Conservation (phyloP, 1,140 invertebrate species). For the Idris sp. region DNA sequence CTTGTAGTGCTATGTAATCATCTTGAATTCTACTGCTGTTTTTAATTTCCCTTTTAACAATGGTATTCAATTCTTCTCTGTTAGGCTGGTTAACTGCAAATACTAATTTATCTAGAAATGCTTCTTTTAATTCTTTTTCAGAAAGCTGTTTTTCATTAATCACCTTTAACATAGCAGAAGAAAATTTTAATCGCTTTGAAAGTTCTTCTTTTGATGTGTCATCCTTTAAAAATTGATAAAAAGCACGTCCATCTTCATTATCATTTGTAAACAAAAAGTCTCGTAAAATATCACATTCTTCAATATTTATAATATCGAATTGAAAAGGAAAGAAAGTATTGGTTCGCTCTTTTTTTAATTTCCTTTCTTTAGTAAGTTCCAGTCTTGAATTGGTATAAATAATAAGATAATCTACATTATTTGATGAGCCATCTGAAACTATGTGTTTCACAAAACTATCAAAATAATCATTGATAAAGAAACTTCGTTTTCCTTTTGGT, state of each 20-base stretch:
- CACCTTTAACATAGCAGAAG: background rate
- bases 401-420: constrained; percentile 51
- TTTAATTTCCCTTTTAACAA: constrained; percentile 50
- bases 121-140: constrained; percentile 12
- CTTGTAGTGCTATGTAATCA: constrained; percentile 13
- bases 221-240: constrained; percentile 5
- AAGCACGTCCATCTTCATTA: constrained; percentile 21
- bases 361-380: constrained; percentile 39
- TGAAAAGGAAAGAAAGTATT: no score
- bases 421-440: constrained; percentile 25
- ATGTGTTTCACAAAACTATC: constrained; percentile 49
- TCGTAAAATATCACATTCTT: constrained; percentile 47
- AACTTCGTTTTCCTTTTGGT: constrained; percentile 32
- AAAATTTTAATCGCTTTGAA: constrained; percentile 14
- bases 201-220: constrained; percentile 46
- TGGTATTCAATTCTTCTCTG: constrained; percentile 45
- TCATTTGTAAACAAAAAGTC: constrained; percentile 47
- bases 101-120: constrained; percentile 58
- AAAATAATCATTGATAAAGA: constrained; percentile 47
- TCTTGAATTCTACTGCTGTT: background rate
- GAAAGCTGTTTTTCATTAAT: constrained; percentile 36
- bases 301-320: constrained; percentile 42
- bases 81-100: constrained; percentile 56
- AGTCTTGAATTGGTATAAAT: constrained; percentile 56
- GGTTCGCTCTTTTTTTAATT: constrained; percentile 25